A percentile compares a stretch with the other conserved stretches of the same genome.
Evolutionary conservation across 2,888 invertebrate genomes (phyloP).

Genomic region (Dinocampus coccinellae): DNA sequence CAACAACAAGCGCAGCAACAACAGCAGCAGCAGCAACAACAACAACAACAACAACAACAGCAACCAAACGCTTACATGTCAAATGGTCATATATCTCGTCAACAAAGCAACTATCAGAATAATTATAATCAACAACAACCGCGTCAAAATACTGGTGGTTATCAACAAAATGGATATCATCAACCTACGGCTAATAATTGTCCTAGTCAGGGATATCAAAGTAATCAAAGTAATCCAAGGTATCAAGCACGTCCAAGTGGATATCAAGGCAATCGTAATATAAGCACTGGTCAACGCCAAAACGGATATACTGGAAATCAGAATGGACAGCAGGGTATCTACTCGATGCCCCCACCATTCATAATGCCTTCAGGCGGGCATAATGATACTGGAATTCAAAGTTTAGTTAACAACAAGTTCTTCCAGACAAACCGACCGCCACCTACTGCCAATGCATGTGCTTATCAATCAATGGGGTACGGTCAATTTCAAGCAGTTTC

Average conservation of each 20-base stretch:
- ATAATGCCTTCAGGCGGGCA: conserved; percentile 70
- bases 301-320: conserved; percentile 50
- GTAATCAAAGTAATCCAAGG: conserved; percentile 50
- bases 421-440: conserved; percentile 77
- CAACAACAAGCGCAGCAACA: too few species aligned
- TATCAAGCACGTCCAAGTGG: conserved; percentile 58
- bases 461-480: conserved; percentile 76
- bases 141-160: conserved; percentile 66
- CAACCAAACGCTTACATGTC: conserved; percentile 75
- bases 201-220: conserved; percentile 58
- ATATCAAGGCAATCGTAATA: conserved; percentile 61
- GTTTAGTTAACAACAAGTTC: conserved; percentile 77
- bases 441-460: conserved; percentile 73
- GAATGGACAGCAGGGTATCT: conserved; percentile 61
- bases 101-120: conserved; percentile 72
- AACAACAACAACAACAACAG: too few species aligned
- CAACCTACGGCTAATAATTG: conserved; percentile 37
- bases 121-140: conserved; percentile 70
- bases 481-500: conserved; percentile 80
- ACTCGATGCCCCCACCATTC: conserved; percentile 69
- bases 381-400: conserved; percentile 71
- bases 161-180: conserved; percentile 68
- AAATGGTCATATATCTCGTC: conserved; percentile 63
- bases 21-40: conserved; percentile 75
- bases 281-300: conserved; percentile 51